Evolutionary conservation across 2,888 invertebrate genomes (phyloP), one percentile per base, ranked within the genome.

Genomic region (Agrochola circellaris): DNA sequence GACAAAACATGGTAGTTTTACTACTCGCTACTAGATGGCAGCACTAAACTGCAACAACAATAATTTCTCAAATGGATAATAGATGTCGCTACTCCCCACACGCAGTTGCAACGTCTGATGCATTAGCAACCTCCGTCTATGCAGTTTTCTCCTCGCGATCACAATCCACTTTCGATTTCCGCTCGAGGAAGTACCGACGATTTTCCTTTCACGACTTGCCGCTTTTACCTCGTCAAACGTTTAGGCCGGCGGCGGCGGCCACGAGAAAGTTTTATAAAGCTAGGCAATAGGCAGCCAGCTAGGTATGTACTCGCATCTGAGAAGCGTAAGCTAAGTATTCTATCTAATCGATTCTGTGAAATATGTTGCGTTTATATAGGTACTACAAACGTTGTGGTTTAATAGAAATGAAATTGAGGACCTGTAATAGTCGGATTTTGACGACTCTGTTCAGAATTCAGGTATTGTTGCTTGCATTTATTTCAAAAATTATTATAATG

Each of bases 141-240:
- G 94, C 94, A 94, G 94, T 96, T 96, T 96, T 95, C 96, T 95
- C 96, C 89, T 81, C 71, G 85, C 86, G 89, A 92, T 92, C 91
- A 91, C 90, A 92, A 91, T 93, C 93, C 92, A 96, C 96, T 96
- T 96, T 96, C 96, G 92, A 94, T 96, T 96, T 96, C 95, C 95
- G 93, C 94, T 95, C 89, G 93, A 96, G 96, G 96, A 96, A 96
- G 95, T 96, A 91, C 87, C 85, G 87, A 87, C 89, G 91, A 94
- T 95, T 96, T 96, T 96, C 95, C 95, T 95, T 95, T 95, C 93
- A 92, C 92, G 89, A 92, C 91, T 91, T 90, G 90, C 93, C 90
- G 95, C 95, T 96, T 95, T 96, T 96, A 95, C 95, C 89, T 89
- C 89, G 90, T 83, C 89, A 87, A 88, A 83, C 87, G 88, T 79